Evolutionary conservation across 2,113 vertebrate genomes (phyloP).

Genomic region (Emydura subglobosa): DNA sequence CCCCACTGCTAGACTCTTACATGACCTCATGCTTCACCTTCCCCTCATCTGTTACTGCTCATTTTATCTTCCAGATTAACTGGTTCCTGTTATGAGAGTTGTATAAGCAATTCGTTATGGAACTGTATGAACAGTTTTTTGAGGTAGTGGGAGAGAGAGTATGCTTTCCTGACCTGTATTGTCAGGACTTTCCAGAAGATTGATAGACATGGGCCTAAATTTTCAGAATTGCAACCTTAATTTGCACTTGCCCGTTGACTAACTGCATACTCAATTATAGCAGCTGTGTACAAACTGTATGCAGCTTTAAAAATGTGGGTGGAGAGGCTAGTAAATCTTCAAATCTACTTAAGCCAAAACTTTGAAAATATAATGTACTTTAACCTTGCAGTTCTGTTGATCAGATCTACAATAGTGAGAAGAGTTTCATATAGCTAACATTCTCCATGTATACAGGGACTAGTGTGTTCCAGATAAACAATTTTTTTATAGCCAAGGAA

Average conservation of each 20-base stretch:
- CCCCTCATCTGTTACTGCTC: not conserved
- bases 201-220: not conserved
- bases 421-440: slow-evolving; percentile 27
- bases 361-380: not conserved
- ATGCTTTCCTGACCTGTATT: not conserved
- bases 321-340: not conserved
- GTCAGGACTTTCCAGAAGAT: not conserved
- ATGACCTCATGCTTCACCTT: not conserved
- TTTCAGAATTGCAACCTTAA: not conserved
- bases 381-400: not conserved
- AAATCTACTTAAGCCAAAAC: not conserved
- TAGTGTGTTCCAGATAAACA: slow-evolving; percentile 74
- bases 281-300: not conserved
- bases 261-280: not conserved
- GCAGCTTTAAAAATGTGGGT: not conserved
- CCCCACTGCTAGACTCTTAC: not conserved
- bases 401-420: slow-evolving; percentile 12
- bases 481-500: slow-evolving; percentile 72
- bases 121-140: not conserved
- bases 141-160: not conserved
- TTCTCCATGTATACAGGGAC: slow-evolving; percentile 40
- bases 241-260: not conserved
- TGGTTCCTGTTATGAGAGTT: not conserved
- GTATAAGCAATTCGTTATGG: not conserved
- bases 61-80: not conserved